phyloP scores from a whole-genome alignment of 2,797 vertebrate species.

The Peromyscus attwateri region DNA sequence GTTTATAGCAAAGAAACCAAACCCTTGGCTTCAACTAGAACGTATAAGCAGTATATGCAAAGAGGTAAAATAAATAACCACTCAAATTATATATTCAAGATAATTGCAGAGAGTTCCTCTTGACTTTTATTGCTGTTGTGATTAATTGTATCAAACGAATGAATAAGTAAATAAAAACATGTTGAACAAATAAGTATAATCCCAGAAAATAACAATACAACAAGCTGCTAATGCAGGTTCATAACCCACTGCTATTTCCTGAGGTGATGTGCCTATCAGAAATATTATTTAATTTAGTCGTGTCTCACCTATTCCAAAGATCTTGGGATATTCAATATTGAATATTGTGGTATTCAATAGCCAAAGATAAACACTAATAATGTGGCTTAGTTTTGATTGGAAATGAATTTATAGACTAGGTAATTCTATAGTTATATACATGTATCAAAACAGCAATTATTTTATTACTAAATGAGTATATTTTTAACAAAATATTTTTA shows the following conservation, averaged over 20 bases:
- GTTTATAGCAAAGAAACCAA: constrained; percentile 51
- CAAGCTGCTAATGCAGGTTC: neutral
- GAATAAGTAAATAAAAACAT: neutral
- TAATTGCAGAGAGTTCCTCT: neutral
- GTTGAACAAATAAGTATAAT: neutral
- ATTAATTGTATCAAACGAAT: neutral
- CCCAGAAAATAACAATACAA: neutral
- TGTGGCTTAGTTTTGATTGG: neutral
- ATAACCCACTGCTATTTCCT: neutral
- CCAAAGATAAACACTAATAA: neutral
- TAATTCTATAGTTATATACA: neutral
- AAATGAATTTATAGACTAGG: neutral
- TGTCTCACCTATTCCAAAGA: neutral
- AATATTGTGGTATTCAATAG: too few species aligned
- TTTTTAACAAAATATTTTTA: constrained; percentile 63
- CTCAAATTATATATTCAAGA: neutral
- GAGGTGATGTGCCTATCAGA: neutral
- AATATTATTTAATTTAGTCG: constrained; percentile 12
- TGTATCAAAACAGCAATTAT: constrained; percentile 1
- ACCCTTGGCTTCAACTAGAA: neutral
- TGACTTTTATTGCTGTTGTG: neutral
- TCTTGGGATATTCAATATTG: neutral
- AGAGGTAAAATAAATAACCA: neutral
- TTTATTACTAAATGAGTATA: constrained; percentile 36
- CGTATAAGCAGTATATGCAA: neutral